Base-by-base conservation (phyloP, 2,888 invertebrate genomes). In the Hydroisotoma schaefferi region DNA sequence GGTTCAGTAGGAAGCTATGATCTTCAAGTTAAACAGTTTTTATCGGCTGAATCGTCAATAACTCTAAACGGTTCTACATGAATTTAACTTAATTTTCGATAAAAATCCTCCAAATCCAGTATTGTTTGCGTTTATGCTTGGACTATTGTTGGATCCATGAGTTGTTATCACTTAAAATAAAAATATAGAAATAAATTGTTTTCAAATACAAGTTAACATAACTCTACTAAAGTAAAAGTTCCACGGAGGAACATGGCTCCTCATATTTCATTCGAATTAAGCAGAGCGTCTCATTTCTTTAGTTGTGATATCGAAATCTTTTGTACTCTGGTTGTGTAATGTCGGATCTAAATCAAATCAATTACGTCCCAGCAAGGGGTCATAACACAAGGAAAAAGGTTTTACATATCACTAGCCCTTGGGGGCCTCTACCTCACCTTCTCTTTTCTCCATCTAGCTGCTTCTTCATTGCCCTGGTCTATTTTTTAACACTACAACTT, bases 321-420 rank as follows among this genome's bases (percentile, higher is more conserved):
- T 71, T 69, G 70, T 70, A 65, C 58, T 68, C 68, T 62, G 52
- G 64, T 68, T 68, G 69, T 67, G 62, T 65, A 65, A 67, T 68
- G 70, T 69, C 64, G 69, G 68, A 71, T 71, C 71, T 69, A 69
- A 71, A 69, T 69, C 69, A 71, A 71, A 71, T 71, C 71, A 71
- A 71, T 71, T 71, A 71, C 67, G 64, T 58, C 71, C 38, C 71
- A 62, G 66, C 68, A 64, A 28, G 71, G 69, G 69, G 68, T 63
- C 69, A 55, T 52, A 60, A 60, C 63, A 68, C 63, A 65, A 63
- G 66, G 58, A 64, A 63, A 64, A 66, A 66, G 65, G 65, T 61
- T 64, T 67, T 61, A 59, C 64, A 65, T 67, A 64, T 69, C 63
- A 59, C 59, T 58, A 56, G 63, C 47, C 66, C 60, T 55, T 61